Evolutionary conservation across 2,888 invertebrate species (phyloP), one percentile per base, ranked within the genome.

Genomic region (Lasius fuliginosus): DNA sequence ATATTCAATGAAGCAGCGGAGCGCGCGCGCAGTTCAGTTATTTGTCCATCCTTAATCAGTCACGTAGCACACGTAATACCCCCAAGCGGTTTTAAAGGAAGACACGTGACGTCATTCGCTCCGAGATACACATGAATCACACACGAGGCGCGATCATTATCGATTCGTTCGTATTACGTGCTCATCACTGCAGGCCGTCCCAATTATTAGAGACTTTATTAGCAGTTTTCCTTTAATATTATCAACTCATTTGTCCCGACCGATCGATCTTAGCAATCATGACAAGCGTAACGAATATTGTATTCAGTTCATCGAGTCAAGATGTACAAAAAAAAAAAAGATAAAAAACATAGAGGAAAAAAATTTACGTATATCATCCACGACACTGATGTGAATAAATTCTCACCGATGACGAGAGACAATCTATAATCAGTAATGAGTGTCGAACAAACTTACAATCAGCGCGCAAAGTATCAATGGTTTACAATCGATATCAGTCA

Each of bases 91-190:
- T 60, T 60, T 46, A 60, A 79, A 71, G 71, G 79, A 71, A 71
- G 60, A 79, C 36, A 79, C 79, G 71, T 79, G 79, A 79, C 79
- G 71, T 79, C 79, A 79, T 79, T 69, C 71, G 79, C 79, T 60
- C 18, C 71, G 60, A 71, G 79, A 60, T 71, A 71, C 46, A 71
- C 23, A 79, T 79, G 79, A 79, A 79, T 79, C 71, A 79, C 23
- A 58, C 23, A 46, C n/a, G 65, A 56, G 58, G 23, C 69, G 58
- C 71, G 79, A 79, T 79, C 71, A 65, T 58, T 58, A 79, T 69
- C 77, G 77, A 79, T 42, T 79, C 42, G 23, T 60, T 69, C 58
- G 69, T 12, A 42, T 79, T 79, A 71, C 77, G 69, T 42, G 42
- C 33, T 23, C 36, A 30, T 77, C 64, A 58, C 46, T 46, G 60